These are phyloP conservation scores for Calephelis virginiensis DNA, from an alignment of 1,140 invertebrate genomes.

Conservation along the genomic window DNA sequence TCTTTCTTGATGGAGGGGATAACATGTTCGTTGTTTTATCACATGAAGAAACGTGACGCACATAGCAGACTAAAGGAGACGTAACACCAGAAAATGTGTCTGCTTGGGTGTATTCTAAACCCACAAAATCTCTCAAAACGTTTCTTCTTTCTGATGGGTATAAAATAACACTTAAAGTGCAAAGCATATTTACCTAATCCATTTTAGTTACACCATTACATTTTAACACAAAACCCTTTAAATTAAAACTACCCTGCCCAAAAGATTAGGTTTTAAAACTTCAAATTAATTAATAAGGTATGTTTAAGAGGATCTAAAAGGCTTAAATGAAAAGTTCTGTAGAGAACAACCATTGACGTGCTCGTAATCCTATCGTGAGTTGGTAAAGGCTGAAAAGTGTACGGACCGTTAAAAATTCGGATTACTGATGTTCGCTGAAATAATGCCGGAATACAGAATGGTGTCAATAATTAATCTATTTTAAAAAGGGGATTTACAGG, in stretches of 20 bases:
- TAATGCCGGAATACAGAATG: conserved; percentile 33
- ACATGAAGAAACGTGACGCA: no score
- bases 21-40: no score
- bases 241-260: conserved; percentile 15
- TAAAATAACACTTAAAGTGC: background rate
- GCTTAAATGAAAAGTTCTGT: conserved; percentile 55
- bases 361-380: conserved; percentile 44
- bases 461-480: conserved; percentile 35
- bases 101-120: no score
- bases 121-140: no score
- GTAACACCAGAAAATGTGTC: no score
- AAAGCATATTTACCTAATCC: background rate
- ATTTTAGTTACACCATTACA: background rate
- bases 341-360: conserved; percentile 43
- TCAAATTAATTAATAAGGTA: conserved; percentile 66
- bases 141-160: no score
- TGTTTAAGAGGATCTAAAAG: conserved; percentile 55
- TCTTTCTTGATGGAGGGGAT: no score
- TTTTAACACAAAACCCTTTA: background rate
- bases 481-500: conserved; percentile 18
- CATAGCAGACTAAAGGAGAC: no score
- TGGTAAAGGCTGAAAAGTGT: conserved; percentile 46
- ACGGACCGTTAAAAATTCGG: conserved; percentile 48
- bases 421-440: conserved; percentile 46
- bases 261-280: conserved; percentile 34